These are phyloP conservation scores for Nansenia antarctica DNA, from an alignment of 2,113 vertebrate species.

Conservation along the genomic window DNA sequence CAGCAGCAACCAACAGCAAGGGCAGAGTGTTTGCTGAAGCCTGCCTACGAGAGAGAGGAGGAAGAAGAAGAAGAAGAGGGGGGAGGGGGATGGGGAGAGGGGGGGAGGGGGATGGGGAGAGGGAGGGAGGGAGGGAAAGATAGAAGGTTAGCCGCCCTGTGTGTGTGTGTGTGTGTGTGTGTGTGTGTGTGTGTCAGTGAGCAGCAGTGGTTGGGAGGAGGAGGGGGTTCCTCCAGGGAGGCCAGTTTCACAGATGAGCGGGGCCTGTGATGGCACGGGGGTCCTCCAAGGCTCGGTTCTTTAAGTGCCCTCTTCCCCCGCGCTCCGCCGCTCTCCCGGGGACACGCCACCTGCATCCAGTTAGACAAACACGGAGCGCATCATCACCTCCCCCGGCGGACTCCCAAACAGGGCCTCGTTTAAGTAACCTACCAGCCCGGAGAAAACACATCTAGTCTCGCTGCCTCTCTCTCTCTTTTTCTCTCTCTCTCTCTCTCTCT, in stretches of 20 bases:
- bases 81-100: not conserved
- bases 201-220: not conserved
- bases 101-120: not conserved
- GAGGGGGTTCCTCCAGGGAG: not conserved
- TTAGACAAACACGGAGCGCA: slow-evolving; percentile 23
- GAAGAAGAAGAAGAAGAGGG: not conserved
- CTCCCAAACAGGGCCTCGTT: slow-evolving; percentile 36
- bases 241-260: slow-evolving; percentile 4
- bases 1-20: too few relatives aligned
- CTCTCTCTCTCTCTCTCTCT: too few relatives aligned
- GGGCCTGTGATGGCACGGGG: not conserved
- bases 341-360: not conserved
- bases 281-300: not conserved
- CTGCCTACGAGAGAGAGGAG: not conserved
- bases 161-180: not conserved
- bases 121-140: not conserved
- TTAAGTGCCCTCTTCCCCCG: not conserved
- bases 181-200: not conserved
- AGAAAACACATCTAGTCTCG: too few relatives aligned
- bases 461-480: too few relatives aligned
- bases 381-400: slow-evolving; percentile 28
- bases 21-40: too few relatives aligned
- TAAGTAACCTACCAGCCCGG: too few relatives aligned
- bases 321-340: not conserved
- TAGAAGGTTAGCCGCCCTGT: not conserved